phyloP scores from a whole-genome alignment of 2,888 invertebrate genomes.

The Drosophila maculinotata region DNA sequence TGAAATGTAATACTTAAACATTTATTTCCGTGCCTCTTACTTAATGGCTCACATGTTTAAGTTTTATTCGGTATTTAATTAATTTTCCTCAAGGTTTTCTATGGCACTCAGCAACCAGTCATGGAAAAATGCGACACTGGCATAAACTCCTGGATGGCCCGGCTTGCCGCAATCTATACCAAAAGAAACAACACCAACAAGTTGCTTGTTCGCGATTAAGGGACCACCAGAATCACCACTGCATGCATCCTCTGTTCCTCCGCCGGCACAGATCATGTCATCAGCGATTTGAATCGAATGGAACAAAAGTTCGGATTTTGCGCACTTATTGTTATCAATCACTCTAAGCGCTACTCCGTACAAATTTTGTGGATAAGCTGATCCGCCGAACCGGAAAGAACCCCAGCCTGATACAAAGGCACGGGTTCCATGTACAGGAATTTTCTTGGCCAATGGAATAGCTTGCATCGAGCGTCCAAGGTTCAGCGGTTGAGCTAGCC shows the following conservation, averaged over 20 bases:
- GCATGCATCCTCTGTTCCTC: neutral
- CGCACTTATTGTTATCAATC: neutral
- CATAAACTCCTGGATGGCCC: conserved; percentile 6
- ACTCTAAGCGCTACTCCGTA: neutral
- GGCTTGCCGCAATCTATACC: neutral
- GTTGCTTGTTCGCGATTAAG: neutral
- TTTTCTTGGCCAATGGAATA: neutral
- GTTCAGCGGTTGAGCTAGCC: neutral
- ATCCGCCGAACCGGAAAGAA: neutral
- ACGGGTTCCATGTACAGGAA: neutral
- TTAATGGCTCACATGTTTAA: too few species aligned
- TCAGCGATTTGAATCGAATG: neutral
- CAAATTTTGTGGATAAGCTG: neutral
- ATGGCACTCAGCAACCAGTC: conserved; percentile 6
- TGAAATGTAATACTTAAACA: too few species aligned
- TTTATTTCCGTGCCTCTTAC: too few species aligned
- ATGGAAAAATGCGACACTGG: conserved; percentile 8
- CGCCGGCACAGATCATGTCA: conserved; percentile 8
- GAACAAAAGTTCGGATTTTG: too few species aligned
- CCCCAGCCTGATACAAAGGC: conserved; percentile 5
- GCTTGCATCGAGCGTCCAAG: neutral
- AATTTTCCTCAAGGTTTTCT: neutral
- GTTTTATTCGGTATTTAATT: too few species aligned
- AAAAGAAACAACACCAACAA: conserved; percentile 11
- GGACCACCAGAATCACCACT: conserved; percentile 5